Base-by-base conservation (phyloP, 1,140 invertebrate genomes). In the Euura lappo region DNA sequence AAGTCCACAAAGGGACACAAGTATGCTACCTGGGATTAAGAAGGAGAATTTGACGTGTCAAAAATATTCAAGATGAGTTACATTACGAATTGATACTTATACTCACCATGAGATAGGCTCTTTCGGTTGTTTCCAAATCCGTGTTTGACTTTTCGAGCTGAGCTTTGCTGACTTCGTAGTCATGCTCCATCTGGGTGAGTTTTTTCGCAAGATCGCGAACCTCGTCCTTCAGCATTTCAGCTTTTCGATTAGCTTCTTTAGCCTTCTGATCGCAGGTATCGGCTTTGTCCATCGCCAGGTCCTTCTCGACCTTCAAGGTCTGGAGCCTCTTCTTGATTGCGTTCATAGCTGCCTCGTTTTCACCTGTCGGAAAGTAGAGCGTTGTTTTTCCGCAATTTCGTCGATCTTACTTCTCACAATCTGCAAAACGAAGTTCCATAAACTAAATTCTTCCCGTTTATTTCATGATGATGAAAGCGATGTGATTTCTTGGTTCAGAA, bases 301-400 rank as follows among this genome's bases (percentile, higher is more conserved):
- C 94, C 88, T 94, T 94, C 85, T 94, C 93, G 83, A 93, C 88
- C 87, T 94, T 95, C 89, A 94, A 91, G 72, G 91, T 91, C 84
- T 93, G 91, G 91, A 94, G 92, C 87, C 93, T 93, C 89, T 94
- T 95, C 89, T 95, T 94, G 87, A 94, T 94, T 77, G 93, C 92
- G 86, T 94, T 94, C 93, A 94, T 94, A 71, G 79, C 86, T 70
- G n/a, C 8, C 8, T 6, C n/a, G n/a, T 60, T 60, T 60, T 60
- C 51, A n/a, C 8, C 6, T 5, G n/a, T 60, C 51, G 51, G 1
- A 60, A 8, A 60, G 51, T 60, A 60, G 51, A 60, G 51, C 8
- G 6, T 60, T 8, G 51, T 60, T 8, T 28, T 28, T 28, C 28
- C 28, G 28, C 28, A 28, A 28, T 28, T 1, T 28, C 28, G 28